Evolutionary conservation across 2,888 invertebrate species (phyloP), one percentile per base, ranked within the genome.

Genomic region (Brenthis hecate): DNA sequence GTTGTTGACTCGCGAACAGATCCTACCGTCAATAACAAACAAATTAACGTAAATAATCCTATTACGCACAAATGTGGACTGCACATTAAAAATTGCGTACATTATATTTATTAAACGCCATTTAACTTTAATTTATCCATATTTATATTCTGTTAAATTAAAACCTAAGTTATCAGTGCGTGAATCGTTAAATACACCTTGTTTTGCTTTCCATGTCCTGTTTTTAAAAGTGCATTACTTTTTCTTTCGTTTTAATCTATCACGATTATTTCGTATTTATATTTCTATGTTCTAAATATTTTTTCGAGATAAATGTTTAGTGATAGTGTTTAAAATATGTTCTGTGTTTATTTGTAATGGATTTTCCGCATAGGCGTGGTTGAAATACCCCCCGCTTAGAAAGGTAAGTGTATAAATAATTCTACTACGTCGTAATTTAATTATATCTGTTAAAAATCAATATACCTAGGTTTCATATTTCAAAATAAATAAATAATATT

Each of bases 1-100:
- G 89, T 89, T 91, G 88, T 90, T 90, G 91, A 90, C 91, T 89
- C 68, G 65, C 55, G 58, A 54, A 55, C 47, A 50, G 51, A 54
- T 43, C 60, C 43, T 53, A 64, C 56, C 70, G 55, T 72, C 70
- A 73, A 72, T 72, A 75, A 75, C 54, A 77, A 23, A 70, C 74
- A 74, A 76, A 74, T 75, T 77, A 72, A 68, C 74, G 73, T 74
- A 70, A 76, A 69, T 70, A 76, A 73, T 74, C 62, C 58, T 61
- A 62, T 66, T 23, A 55, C 56, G 56, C 19, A 36, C 51, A 64
- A 71, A 68, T 69, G 69, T 57, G 51, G 32, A 63, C 66, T 51
- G 19, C 64, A 55, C 63, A 66, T 23, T 28, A 60, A 60, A 60
- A 28, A 28, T 47, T 23, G n/a, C 14, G n/a, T 23, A n/a, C 5